A percentile compares a stretch with the other conserved stretches of the same genome.
Evolutionary conservation across 2,797 vertebrate genomes (phyloP).

Genomic region (Spondyliosoma cantharus): DNA sequence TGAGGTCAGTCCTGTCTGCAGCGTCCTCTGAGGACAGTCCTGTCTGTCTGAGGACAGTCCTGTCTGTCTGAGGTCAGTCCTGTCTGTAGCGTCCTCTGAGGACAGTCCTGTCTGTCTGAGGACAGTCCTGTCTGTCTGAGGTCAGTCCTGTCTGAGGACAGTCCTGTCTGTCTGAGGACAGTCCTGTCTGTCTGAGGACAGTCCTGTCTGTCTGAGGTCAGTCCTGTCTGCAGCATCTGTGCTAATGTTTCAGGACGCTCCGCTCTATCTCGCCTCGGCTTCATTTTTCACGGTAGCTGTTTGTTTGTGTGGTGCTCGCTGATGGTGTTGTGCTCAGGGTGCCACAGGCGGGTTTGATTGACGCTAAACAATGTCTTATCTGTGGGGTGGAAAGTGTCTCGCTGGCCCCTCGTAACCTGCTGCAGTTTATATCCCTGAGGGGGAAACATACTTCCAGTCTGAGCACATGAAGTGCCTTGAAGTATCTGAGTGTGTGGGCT

Average conservation of each 20-base stretch:
- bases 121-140: too few species aligned
- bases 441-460: slow-evolving; percentile 22
- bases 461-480: slow-evolving; percentile 18
- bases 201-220: not conserved
- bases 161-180: too few species aligned
- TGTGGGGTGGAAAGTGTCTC: slow-evolving; percentile 38
- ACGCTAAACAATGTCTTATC: slow-evolving; percentile 58
- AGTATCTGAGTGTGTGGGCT: slow-evolving; percentile 25
- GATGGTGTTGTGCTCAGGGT: slow-evolving; percentile 16
- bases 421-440: slow-evolving; percentile 1
- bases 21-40: too few species aligned
- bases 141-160: too few species aligned
- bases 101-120: too few species aligned
- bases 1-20: too few species aligned
- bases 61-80: too few species aligned
- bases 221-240: not conserved
- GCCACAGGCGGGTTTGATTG: slow-evolving; percentile 41
- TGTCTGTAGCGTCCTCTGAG: too few species aligned
- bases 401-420: slow-evolving; percentile 29
- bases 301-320: not conserved
- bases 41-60: too few species aligned
- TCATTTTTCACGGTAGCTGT: slow-evolving; percentile 16
- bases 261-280: not conserved
- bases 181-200: too few species aligned
- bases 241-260: slow-evolving; percentile 6